phyloP scores from a whole-genome alignment of 1,140 invertebrate genomes.

The Danaus melanippus region DNA sequence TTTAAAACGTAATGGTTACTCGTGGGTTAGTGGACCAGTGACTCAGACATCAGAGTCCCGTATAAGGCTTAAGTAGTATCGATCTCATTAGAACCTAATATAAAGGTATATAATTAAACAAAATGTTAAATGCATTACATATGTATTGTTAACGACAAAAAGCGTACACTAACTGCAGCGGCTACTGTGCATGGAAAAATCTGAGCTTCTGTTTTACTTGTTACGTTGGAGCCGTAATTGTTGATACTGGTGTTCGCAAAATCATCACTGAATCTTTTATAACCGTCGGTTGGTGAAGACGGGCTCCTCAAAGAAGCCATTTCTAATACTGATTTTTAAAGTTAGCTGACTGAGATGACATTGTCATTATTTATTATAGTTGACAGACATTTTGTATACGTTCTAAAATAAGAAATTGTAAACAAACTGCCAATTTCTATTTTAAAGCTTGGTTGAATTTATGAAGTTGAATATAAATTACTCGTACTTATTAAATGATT shows the following conservation, averaged over 20 bases:
- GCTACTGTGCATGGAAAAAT: conserved; percentile 65
- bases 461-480: too few relatives aligned
- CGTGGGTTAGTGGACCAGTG: conserved; percentile 45
- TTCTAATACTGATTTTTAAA: conserved; percentile 52
- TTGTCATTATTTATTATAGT: conserved; percentile 5
- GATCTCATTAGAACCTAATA: conserved; percentile 31
- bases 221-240: conserved; percentile 72
- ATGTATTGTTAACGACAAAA: conserved; percentile 67
- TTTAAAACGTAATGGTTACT: conserved; percentile 38
- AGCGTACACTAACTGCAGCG: conserved; percentile 55
- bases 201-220: conserved; percentile 68
- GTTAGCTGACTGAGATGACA: neutral
- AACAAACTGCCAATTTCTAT: too few relatives aligned
- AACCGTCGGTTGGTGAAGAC: conserved; percentile 72
- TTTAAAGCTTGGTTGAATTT: too few relatives aligned
- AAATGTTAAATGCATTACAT: conserved; percentile 53
- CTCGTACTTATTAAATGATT: too few relatives aligned
- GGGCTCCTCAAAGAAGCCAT: conserved; percentile 70
- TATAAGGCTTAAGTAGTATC: conserved; percentile 33
- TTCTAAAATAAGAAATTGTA: too few relatives aligned
- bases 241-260: conserved; percentile 71
- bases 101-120: conserved; percentile 55
- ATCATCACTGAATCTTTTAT: conserved; percentile 74
- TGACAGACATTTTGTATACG: too few relatives aligned
- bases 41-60: conserved; percentile 50